Evolutionary conservation across 37 sponge, comb jelly and placozoan species (phyloP).

Genomic region (Eunapius fragilis): DNA sequence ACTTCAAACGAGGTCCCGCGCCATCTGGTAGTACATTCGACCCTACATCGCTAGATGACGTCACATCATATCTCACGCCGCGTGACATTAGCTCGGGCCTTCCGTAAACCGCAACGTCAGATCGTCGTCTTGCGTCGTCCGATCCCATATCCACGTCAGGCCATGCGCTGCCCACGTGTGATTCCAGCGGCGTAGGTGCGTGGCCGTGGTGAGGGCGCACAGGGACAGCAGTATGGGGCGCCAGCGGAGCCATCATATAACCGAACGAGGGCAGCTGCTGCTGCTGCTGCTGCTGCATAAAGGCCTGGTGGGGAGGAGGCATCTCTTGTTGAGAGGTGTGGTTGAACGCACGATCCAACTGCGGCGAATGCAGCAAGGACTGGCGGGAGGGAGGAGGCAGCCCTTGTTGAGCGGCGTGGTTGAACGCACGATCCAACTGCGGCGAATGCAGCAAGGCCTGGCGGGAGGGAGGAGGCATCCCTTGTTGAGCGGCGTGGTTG

Average conservation of each 20-base stretch:
- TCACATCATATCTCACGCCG: too few relatives aligned
- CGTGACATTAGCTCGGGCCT: too few relatives aligned
- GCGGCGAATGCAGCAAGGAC: background rate
- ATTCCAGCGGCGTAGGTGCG: background rate
- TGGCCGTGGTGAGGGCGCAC: background rate
- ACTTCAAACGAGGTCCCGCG: too few relatives aligned
- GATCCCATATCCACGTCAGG: background rate
- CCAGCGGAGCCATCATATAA: too few relatives aligned
- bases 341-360: background rate
- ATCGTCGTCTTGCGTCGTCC: background rate
- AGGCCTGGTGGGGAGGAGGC: background rate
- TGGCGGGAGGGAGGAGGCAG: too few relatives aligned
- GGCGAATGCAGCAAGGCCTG: background rate
- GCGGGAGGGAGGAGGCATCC: background rate
- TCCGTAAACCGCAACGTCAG: background rate
- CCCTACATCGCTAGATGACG: too few relatives aligned
- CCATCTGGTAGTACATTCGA: too few relatives aligned
- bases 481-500: background rate
- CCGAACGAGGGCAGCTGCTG: too few relatives aligned
- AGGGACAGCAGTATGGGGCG: too few relatives aligned
- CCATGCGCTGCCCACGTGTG: background rate
- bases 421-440: background rate
- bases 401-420: background rate
- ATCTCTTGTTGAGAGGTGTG: background rate
- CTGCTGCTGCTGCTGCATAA: background rate